Evolutionary conservation across 2,113 vertebrate species (phyloP).

Genomic region (Elaphurus davidianus): DNA sequence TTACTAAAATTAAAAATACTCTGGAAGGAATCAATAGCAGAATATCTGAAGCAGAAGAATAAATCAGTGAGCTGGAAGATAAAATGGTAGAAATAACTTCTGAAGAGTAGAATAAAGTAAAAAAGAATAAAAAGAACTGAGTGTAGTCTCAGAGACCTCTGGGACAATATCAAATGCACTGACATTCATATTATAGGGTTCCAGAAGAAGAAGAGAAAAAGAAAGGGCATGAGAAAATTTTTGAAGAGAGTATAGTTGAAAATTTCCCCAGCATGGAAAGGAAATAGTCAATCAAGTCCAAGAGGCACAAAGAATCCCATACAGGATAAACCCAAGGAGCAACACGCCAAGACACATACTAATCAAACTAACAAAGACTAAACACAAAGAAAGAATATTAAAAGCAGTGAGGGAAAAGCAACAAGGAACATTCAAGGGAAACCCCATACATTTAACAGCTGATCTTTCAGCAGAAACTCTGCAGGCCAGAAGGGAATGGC

Average conservation of each 20-base stretch:
- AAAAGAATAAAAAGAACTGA: background rate
- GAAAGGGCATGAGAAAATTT: background rate
- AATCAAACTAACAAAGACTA: background rate
- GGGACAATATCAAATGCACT: background rate
- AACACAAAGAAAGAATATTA: background rate
- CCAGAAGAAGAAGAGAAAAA: background rate
- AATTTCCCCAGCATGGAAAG: background rate
- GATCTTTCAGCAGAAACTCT: background rate
- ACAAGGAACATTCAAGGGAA: background rate
- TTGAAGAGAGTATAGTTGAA: background rate
- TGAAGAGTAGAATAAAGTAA: background rate
- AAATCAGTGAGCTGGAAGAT: background rate
- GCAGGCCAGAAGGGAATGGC: background rate
- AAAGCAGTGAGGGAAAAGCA: background rate
- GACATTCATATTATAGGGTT: background rate
- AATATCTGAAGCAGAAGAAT: background rate
- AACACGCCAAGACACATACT: accelerated
- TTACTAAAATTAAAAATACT: background rate
- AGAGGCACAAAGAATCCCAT: background rate
- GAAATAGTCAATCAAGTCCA: background rate
- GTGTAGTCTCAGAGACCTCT: background rate
- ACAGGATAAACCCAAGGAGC: background rate
- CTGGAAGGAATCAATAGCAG: background rate
- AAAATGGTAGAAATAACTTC: background rate
- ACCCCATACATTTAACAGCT: background rate